Percentiles rank a stretch among this genome's conserved stretches.
Conservation (phyloP, 2,888 invertebrate genomes). For the Magallana nippona region DNA sequence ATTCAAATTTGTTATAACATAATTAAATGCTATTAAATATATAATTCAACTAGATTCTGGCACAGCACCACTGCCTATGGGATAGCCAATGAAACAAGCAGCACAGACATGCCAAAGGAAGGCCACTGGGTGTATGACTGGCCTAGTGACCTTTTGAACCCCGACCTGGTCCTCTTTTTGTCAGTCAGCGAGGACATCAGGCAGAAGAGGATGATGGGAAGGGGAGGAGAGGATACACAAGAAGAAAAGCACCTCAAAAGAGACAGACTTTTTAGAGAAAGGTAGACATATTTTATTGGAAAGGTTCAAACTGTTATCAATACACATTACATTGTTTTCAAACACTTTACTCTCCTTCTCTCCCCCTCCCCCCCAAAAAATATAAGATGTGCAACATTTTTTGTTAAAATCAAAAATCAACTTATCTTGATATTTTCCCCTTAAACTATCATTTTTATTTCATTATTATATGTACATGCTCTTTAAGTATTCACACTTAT, state of each 20-base stretch:
- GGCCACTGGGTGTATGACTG: constrained; percentile 63
- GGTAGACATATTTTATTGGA: constrained; percentile 51
- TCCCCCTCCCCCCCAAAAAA: too few species aligned
- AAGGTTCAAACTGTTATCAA: too few species aligned
- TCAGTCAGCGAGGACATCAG: constrained; percentile 65
- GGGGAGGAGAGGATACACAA: constrained; percentile 57
- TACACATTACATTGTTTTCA: too few species aligned
- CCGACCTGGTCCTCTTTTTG: constrained; percentile 65
- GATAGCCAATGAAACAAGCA: constrained; percentile 65
- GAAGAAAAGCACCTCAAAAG: constrained; percentile 64
- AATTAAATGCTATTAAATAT: too few species aligned
- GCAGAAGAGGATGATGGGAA: constrained; percentile 56
- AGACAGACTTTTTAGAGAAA: constrained; percentile 63
- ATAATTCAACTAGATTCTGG: constrained; percentile 64
- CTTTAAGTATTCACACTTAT: not conserved
- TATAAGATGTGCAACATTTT: too few species aligned
- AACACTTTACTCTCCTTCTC: too few species aligned
- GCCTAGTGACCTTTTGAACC: constrained; percentile 66
- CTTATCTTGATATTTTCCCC: too few species aligned
- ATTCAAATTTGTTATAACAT: too few species aligned
- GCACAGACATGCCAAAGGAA: constrained; percentile 56
- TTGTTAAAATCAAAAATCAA: too few species aligned
- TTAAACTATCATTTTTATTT: not conserved
- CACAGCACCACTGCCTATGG: constrained; percentile 72
- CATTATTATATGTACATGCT: not conserved